Percentiles rank a stretch among this genome's conserved stretches.
These are phyloP conservation scores for Ariolimax columbianus DNA, from an alignment of 2,888 invertebrate genomes.

Conservation along the genomic window DNA sequence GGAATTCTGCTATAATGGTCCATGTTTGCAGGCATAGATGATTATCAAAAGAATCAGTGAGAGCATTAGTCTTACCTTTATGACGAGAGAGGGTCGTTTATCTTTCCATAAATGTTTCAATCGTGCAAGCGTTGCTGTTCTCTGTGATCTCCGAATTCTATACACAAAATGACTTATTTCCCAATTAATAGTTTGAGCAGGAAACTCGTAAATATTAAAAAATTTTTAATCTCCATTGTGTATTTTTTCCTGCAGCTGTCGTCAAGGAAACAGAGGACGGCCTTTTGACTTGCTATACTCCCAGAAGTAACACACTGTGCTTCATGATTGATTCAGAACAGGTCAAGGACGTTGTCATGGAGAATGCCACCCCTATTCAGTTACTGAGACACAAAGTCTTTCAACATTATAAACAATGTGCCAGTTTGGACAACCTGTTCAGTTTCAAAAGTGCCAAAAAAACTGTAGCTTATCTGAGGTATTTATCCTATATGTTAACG, in stretches of 20 bases:
- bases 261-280: slow-evolving; percentile 55
- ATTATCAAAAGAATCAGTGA: too few relatives aligned
- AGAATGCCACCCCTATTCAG: background rate
- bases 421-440: slow-evolving; percentile 52
- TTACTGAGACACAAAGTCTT: slow-evolving; percentile 46
- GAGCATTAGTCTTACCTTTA: too few relatives aligned
- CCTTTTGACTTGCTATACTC: slow-evolving; percentile 45
- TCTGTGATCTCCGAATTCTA: too few relatives aligned
- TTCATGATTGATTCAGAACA: slow-evolving; percentile 48
- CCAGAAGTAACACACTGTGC: slow-evolving; percentile 52
- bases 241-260: slow-evolving; percentile 42
- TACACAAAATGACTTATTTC: too few relatives aligned
- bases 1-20: too few relatives aligned
- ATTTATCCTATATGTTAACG: background rate
- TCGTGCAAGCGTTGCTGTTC: too few relatives aligned
- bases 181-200: too few relatives aligned
- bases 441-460: slow-evolving; percentile 51
- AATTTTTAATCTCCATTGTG: too few relatives aligned
- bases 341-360: slow-evolving; percentile 20
- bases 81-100: too few relatives aligned
- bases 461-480: slow-evolving; percentile 54
- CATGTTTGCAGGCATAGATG: too few relatives aligned
- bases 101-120: too few relatives aligned
- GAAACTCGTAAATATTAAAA: too few relatives aligned
- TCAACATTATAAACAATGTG: slow-evolving; percentile 48